These are phyloP conservation scores for Harpegnathos saltator DNA, from an alignment of 1,140 invertebrate species.

Conservation along the genomic window DNA sequence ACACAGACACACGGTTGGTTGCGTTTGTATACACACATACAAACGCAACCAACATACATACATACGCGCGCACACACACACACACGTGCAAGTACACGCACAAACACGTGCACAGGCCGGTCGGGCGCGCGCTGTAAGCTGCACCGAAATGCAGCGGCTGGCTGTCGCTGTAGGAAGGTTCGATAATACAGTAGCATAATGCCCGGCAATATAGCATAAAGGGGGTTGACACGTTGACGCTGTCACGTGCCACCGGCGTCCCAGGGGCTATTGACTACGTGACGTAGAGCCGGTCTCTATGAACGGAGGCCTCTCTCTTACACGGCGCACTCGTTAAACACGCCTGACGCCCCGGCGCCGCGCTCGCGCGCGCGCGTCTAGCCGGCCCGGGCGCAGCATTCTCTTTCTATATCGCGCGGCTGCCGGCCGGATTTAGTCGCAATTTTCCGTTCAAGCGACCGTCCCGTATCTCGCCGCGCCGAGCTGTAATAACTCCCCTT, in stretches of 20 bases:
- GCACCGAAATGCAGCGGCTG: slow-evolving; percentile 56
- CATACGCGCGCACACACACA: neutral
- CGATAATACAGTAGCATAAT: slow-evolving; percentile 76
- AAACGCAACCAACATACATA: neutral
- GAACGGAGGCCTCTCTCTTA: slow-evolving; percentile 55
- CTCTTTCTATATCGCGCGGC: slow-evolving; percentile 52
- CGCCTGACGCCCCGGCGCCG: slow-evolving; percentile 5
- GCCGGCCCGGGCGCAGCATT: neutral
- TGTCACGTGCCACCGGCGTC: slow-evolving; percentile 74
- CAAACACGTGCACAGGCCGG: neutral
- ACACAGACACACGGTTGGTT: neutral
- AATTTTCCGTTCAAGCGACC: slow-evolving; percentile 59
- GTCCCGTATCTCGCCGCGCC: slow-evolving; percentile 32
- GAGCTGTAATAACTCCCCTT: slow-evolving; percentile 43
- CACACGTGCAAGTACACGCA: neutral
- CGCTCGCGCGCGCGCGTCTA: neutral
- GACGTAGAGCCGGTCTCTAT: slow-evolving; percentile 60
- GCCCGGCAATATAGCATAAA: slow-evolving; percentile 74
- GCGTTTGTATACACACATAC: neutral
- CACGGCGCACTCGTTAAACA: slow-evolving; percentile 67
- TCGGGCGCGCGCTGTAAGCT: slow-evolving; percentile 14
- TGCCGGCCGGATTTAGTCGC: slow-evolving; percentile 21
- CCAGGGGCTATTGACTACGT: slow-evolving; percentile 74
- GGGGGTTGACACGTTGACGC: slow-evolving; percentile 75
- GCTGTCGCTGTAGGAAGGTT: slow-evolving; percentile 67